Base-by-base conservation (phyloP, 1,140 invertebrate genomes). In the Lordiphosa mommai region DNA sequence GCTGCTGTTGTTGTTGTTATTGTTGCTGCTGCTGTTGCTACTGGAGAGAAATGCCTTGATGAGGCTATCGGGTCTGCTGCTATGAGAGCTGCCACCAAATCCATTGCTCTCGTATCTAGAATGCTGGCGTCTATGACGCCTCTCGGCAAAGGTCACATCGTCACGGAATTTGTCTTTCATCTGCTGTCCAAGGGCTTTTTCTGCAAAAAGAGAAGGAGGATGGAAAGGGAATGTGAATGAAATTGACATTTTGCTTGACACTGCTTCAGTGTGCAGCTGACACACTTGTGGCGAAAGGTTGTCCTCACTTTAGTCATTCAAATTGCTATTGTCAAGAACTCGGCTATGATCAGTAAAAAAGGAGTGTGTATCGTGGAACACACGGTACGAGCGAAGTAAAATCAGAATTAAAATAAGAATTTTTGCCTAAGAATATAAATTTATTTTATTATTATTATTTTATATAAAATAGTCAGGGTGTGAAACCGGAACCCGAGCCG, bases 1-100 rank as follows among this genome's bases (percentile, higher is more conserved):
- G 13, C 23, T 58, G 32, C 17, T 51, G 33, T 44, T 43, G 16
- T 14, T 30, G 37, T 23, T 32, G 9, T n/a, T 65, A 1, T 63
- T 51, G 17, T 50, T 12, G 12, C 40, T 51, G 40, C 23, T 61
- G 55, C 30, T 72, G 47, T 7, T 14, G 40, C 8, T 47, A 38
- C 52, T 74, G 8, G 74, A 71, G 2, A 82, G 47, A 8, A 66
- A 55, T 3, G 77, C 76, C 37, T 80, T 74, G 9, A 80, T 82
- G 0, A 80, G 30, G 13, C 61, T 80, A 7, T 84, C 76, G 0
- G 65, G 70, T 0, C 65, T 53, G n/a, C n/a, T 3, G 34, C 6
- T 27, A 7, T 27, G 23, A 27, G 7, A n/a, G 30, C n/a, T 6
- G 33, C 23, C 23, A 9, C 40, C 10, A 43, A 4, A 43, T 27